Percentiles rank a stretch among this genome's conserved stretches.
These are phyloP conservation scores for Lichenostomus cassidix DNA, from an alignment of 2,113 vertebrate species.

Conservation along the genomic window DNA sequence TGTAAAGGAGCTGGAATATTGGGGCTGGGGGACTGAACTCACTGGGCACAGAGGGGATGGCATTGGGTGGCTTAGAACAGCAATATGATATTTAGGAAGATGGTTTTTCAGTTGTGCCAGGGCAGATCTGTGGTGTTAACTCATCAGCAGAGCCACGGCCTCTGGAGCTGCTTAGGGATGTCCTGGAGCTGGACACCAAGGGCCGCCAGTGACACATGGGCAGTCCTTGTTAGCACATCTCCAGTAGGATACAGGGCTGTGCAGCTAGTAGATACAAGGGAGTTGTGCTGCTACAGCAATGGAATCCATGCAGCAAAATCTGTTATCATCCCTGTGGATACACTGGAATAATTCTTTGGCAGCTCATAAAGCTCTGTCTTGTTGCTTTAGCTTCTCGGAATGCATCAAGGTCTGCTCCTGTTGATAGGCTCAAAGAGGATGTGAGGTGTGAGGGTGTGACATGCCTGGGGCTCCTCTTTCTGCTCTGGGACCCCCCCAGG, in stretches of 20 bases:
- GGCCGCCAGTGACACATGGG: background rate
- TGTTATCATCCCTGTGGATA: background rate
- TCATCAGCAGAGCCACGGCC: background rate
- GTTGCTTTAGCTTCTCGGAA: background rate
- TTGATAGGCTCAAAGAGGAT: background rate
- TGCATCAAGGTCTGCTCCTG: background rate
- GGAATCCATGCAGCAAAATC: background rate
- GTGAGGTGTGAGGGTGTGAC: background rate
- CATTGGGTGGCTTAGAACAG: background rate
- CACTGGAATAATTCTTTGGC: background rate
- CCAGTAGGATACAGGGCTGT: background rate
- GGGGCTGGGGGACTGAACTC: background rate
- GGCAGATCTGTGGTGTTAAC: background rate
- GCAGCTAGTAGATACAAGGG: background rate
- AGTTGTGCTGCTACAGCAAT: background rate
- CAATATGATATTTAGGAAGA: accelerated
- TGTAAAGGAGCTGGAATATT: background rate
- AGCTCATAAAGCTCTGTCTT: background rate
- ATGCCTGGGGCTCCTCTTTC: background rate
- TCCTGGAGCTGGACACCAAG: accelerated
- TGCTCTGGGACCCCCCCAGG: background rate
- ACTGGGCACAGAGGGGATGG: background rate
- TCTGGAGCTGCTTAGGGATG: accelerated
- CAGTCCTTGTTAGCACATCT: background rate
- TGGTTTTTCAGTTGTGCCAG: background rate